These are phyloP conservation scores for Apodemia mormo DNA, from an alignment of 2,888 invertebrate species.

Conservation along the genomic window DNA sequence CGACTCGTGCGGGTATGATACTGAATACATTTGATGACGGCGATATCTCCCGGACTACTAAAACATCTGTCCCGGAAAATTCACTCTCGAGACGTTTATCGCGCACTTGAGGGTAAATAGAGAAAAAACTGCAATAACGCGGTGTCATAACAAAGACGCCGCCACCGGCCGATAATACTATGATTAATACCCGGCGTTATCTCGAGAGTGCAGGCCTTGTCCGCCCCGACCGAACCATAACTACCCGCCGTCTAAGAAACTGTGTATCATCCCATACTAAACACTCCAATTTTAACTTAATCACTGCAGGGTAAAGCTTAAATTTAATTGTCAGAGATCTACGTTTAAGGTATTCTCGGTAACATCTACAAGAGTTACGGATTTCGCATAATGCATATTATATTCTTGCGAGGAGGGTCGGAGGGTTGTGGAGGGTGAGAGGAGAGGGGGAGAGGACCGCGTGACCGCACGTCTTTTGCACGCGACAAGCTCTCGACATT, in stretches of 20 bases:
- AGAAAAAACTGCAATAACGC: conserved; percentile 80
- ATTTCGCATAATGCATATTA: conserved; percentile 82
- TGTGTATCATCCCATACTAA: conserved; percentile 33
- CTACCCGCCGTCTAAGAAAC: conserved; percentile 35
- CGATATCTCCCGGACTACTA: conserved; percentile 61
- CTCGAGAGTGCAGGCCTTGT: conserved; percentile 76
- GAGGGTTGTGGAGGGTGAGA: conserved; percentile 38
- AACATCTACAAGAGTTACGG: conserved; percentile 77
- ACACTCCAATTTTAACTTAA: conserved; percentile 34
- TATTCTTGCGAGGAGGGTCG: conserved; percentile 55
- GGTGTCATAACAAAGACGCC: conserved; percentile 80
- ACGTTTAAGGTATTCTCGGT: conserved; percentile 68
- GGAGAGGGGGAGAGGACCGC: conserved; percentile 49
- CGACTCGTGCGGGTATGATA: too few relatives aligned
- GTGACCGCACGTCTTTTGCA: conserved; percentile 80
- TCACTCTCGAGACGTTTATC: conserved; percentile 73
- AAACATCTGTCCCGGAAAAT: conserved; percentile 81
- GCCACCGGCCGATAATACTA: conserved; percentile 77
- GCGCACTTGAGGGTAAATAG: conserved; percentile 72
- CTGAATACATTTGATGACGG: conserved; percentile 39
- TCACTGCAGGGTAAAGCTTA: conserved; percentile 33
- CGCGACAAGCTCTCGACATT: conserved; percentile 80
- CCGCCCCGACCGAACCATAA: conserved; percentile 54
- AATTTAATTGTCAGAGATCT: conserved; percentile 28
- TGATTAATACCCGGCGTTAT: conserved; percentile 81